A percentile compares a stretch with the other conserved stretches of the same genome.
phyloP scores from a whole-genome alignment of 2,113 vertebrate genomes.

The Atlantisia rogersi region DNA sequence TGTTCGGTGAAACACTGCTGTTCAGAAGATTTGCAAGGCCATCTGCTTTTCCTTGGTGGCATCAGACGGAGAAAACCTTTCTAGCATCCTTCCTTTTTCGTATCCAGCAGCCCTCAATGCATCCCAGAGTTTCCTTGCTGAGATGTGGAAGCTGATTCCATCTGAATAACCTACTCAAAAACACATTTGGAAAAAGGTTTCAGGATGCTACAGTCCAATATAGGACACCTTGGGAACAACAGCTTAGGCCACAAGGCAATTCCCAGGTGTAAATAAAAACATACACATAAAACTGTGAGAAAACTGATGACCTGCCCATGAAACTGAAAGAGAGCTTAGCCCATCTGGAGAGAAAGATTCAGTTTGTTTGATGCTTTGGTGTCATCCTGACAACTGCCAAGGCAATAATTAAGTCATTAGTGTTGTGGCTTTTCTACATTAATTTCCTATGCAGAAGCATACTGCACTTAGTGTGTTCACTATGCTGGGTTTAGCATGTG shows the following conservation, averaged over 20 bases:
- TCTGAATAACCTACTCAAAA: not conserved
- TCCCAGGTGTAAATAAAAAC: not conserved
- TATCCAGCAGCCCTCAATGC: not conserved
- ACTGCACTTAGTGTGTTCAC: not conserved
- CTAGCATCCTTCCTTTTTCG: not conserved
- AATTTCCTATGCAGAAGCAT: not conserved
- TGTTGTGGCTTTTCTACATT: not conserved
- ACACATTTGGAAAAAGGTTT: not conserved
- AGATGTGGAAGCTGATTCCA: not conserved
- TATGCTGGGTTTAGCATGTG: not conserved
- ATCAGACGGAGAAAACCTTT: not conserved
- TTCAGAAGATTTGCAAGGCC: not conserved
- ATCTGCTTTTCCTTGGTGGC: not conserved
- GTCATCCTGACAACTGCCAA: not conserved
- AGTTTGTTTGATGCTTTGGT: not conserved
- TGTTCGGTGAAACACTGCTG: not conserved
- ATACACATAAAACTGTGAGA: not conserved
- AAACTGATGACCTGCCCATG: not conserved
- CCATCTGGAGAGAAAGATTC: not conserved
- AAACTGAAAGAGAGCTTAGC: not conserved
- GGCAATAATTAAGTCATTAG: slow-evolving; percentile 30
- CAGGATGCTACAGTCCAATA: not conserved
- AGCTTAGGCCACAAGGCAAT: not conserved
- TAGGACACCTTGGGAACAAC: not conserved
- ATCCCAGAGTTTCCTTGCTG: not conserved